phyloP scores from a whole-genome alignment of 2,888 invertebrate species.

The Parasteatoda lunata region DNA sequence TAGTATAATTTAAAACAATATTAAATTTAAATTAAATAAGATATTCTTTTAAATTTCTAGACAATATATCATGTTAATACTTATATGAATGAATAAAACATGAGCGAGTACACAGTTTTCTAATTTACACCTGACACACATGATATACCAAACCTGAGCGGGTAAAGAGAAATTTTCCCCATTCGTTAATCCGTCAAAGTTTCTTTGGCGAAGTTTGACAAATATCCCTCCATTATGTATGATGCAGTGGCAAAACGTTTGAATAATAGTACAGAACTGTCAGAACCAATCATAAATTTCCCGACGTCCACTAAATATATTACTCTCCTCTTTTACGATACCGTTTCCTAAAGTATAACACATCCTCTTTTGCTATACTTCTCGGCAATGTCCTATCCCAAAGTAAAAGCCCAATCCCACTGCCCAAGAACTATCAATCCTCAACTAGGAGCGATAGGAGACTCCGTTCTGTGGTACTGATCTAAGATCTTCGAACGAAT shows the following conservation, averaged over 20 bases:
- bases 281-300: conserved; percentile 27
- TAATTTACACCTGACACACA: no score
- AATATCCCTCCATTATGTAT: background rate
- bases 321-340: conserved; percentile 19
- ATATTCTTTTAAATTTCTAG: no score
- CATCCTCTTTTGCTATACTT: background rate
- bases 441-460: background rate
- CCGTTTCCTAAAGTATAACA: conserved; percentile 16
- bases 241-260: conserved; percentile 1
- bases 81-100: no score
- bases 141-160: no score
- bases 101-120: no score
- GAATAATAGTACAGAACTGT: conserved; percentile 27
- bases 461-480: background rate
- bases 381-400: background rate
- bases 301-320: background rate
- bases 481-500: conserved; percentile 45
- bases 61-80: no score
- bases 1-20: no score
- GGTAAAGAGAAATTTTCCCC: background rate
- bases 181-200: background rate
- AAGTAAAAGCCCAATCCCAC: background rate
- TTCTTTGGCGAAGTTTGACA: background rate
- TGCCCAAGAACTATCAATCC: conserved; percentile 25
- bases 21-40: no score